Evolutionary conservation across 2,888 invertebrate genomes (phyloP), one percentile per base, ranked within the genome.

Genomic region (Melanargia galathea): DNA sequence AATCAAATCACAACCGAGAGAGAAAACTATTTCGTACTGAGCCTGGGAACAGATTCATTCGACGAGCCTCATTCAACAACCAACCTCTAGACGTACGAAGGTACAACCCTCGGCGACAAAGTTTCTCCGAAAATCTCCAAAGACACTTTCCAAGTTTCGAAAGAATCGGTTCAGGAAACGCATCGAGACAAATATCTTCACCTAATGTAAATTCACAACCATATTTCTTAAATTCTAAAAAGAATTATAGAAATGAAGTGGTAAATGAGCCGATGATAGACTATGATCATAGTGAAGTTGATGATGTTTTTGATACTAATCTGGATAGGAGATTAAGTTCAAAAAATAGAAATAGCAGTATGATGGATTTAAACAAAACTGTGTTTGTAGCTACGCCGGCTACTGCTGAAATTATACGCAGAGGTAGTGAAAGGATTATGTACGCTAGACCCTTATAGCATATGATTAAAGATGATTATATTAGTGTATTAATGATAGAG

Each of bases 1-100:
- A 96, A 79, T 95, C 95, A 0, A 94, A 75, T 81, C 93, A 78
- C 87, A 93, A 81, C 66, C 88, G 81, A 71, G 87, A 84, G 35
- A 64, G 74, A 1, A 86, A 87, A 57, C 71, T 78, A 0, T 84
- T 81, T 62, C 80, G 75, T 0, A 71, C 75, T 1, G 82, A 82
- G 1, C 52, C 68, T 0, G 87, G 87, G 3, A 77, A 79, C 0
- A 78, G 83, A n/a, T 84, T 85, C 65, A 71, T 78, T 10, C 75
- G 91, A 1, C 74, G 90, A 67, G 90, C 90, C 0, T 90, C 90
- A 2, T 85, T 90, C 71, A 83, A 80, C 10, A 87, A 89, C 67
- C 88, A 86, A 54, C 86, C 87, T 0, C 54, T 83, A 0, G 86
- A 87, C 67, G 73, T 79, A 0, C 76, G 86, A 3, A 83, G 84